Evolutionary conservation across 1,140 invertebrate species (phyloP).

Genomic region (Andrena cerasifolii): DNA sequence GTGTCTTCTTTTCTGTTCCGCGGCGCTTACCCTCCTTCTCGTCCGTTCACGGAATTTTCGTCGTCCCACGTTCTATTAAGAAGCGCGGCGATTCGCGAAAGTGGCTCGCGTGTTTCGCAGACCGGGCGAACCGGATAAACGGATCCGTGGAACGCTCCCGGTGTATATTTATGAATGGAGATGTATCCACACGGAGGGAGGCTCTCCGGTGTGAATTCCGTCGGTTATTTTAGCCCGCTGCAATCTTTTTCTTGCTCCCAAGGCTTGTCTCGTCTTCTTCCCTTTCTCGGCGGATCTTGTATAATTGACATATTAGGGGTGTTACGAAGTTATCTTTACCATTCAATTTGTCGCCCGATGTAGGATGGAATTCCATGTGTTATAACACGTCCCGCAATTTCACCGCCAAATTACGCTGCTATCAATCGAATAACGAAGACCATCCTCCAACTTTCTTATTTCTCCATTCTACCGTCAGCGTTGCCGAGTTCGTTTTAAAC

Average conservation of each 20-base stretch:
- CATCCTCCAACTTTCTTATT: too few species aligned
- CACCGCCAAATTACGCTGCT: too few species aligned
- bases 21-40: neutral
- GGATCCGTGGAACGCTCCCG: slow-evolving; percentile 18
- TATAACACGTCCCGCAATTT: too few species aligned
- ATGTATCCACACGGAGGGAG: slow-evolving; percentile 36
- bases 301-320: slow-evolving; percentile 16
- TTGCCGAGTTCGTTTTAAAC: too few species aligned
- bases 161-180: slow-evolving; percentile 64
- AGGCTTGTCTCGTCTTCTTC: neutral
- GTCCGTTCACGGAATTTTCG: slow-evolving; percentile 24
- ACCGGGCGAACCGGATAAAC: slow-evolving; percentile 18
- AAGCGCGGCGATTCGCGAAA: slow-evolving; percentile 33
- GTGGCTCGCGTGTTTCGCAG: slow-evolving; percentile 54
- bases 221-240: slow-evolving; percentile 13
- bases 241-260: slow-evolving; percentile 8
- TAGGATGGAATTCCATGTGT: too few species aligned
- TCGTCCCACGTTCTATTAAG: slow-evolving; percentile 15
- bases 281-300: slow-evolving; percentile 3
- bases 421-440: too few species aligned
- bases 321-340: too few species aligned
- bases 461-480: too few species aligned
- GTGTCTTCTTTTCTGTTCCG: neutral
- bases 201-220: neutral
- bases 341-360: too few species aligned